Evolutionary conservation across 2,888 invertebrate species (phyloP).

Genomic region (Chromoteleia sp.): DNA sequence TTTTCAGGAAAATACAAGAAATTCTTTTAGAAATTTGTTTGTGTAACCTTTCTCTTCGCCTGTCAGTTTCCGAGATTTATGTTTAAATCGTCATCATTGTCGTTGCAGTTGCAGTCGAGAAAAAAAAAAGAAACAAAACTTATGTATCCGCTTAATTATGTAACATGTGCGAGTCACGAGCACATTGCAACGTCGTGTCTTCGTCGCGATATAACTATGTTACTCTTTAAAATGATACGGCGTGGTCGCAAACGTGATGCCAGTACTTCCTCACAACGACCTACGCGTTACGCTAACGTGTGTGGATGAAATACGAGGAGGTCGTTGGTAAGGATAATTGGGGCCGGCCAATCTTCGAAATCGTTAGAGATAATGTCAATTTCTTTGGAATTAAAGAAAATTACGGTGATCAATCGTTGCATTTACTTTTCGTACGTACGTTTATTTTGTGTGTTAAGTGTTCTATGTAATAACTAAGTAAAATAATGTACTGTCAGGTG

Average conservation of each 20-base stretch:
- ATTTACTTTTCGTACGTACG: background rate
- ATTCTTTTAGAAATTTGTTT: no score
- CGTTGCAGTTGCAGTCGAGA: slow-evolving; percentile 13
- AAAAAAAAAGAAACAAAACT: slow-evolving; percentile 33
- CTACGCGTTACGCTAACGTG: slow-evolving; percentile 47
- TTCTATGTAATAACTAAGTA: background rate
- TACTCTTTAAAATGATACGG: slow-evolving; percentile 57
- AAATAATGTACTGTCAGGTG: background rate
- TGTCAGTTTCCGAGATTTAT: no score
- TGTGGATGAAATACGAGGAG: slow-evolving; percentile 62
- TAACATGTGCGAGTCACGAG: slow-evolving; percentile 50
- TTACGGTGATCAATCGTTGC: background rate
- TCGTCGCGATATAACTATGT: slow-evolving; percentile 8
- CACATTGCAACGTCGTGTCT: slow-evolving; percentile 27
- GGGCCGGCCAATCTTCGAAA: slow-evolving; percentile 38
- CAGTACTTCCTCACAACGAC: slow-evolving; percentile 45
- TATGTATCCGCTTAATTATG: slow-evolving; percentile 10
- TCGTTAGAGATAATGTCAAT: slow-evolving; percentile 16
- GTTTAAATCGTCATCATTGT: background rate
- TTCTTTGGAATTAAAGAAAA: slow-evolving; percentile 2
- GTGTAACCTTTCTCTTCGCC: no score
- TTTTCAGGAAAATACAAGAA: no score
- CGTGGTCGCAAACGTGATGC: slow-evolving; percentile 65
- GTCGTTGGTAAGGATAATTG: slow-evolving; percentile 60
- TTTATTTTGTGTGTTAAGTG: background rate